Conservation (phyloP, 2,113 vertebrate genomes). For the Ondatra zibethicus region DNA sequence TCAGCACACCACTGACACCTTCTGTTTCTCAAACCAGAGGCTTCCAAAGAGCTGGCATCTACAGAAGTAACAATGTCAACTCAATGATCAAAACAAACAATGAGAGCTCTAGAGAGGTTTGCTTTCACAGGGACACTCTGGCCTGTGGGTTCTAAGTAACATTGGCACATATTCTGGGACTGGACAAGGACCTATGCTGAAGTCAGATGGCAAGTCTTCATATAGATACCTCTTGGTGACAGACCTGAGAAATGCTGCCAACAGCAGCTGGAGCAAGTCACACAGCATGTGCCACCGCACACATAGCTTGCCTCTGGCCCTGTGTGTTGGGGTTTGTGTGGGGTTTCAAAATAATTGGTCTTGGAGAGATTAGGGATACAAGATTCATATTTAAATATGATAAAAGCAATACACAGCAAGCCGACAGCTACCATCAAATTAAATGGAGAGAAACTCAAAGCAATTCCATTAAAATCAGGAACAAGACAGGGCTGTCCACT, state of each 20-base stretch:
- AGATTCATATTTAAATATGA: too few species aligned
- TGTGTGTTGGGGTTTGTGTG: conserved; percentile 62
- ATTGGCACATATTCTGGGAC: background rate
- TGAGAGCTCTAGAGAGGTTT: background rate
- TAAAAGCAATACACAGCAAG: too few species aligned
- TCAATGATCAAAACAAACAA: background rate
- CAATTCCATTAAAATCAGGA: too few species aligned
- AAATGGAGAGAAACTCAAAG: too few species aligned
- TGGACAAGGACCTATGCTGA: background rate
- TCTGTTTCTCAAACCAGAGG: background rate
- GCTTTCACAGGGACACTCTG: background rate
- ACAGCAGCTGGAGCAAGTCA: conserved; percentile 34
- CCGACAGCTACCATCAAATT: too few species aligned
- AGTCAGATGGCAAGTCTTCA: background rate
- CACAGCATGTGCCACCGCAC: conserved; percentile 31
- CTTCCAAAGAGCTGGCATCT: background rate
- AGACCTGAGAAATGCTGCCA: conserved; percentile 53
- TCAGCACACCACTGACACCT: background rate
- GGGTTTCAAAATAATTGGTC: conserved; percentile 68
- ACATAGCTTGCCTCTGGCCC: conserved; percentile 38
- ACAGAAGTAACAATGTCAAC: background rate
- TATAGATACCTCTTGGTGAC: background rate
- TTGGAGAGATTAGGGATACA: too few species aligned
- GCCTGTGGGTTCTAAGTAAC: too few species aligned
- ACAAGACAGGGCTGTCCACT: too few species aligned